Conservation (phyloP, 2,888 invertebrate genomes). For the Morpho achilles region DNA sequence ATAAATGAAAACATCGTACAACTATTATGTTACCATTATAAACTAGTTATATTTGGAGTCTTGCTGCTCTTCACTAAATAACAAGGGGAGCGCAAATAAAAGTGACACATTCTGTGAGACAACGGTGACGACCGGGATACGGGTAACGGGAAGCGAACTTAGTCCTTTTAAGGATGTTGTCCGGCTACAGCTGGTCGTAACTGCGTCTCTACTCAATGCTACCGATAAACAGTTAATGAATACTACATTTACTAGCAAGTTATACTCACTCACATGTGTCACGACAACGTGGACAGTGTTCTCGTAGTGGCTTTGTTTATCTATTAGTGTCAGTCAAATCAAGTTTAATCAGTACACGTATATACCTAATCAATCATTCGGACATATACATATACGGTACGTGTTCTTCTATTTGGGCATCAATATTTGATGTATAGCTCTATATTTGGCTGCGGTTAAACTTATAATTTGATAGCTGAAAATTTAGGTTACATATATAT, state of each 20-base stretch:
- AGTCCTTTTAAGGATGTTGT: conserved; percentile 65
- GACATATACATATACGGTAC: conserved; percentile 1
- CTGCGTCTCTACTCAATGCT: conserved; percentile 37
- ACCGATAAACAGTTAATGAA: conserved; percentile 45
- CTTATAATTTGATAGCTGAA: conserved; percentile 1
- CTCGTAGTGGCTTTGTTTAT: conserved; percentile 3
- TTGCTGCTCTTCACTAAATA: conserved; percentile 15
- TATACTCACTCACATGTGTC: conserved; percentile 11
- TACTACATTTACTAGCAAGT: conserved; percentile 30
- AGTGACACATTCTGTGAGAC: conserved; percentile 43
- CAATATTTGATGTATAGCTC: conserved; percentile 3
- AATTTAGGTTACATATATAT: too few relatives aligned
- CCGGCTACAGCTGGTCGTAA: conserved; percentile 37
- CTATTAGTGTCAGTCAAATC: conserved; percentile 8
- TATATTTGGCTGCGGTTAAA: neutral
- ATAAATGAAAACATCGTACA: too few relatives aligned
- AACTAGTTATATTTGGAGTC: too few relatives aligned
- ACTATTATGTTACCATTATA: too few relatives aligned
- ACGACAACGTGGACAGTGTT: conserved; percentile 7
- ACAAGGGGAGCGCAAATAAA: conserved; percentile 15
- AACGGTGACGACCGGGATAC: conserved; percentile 54
- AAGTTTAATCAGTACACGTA: conserved; percentile 1
- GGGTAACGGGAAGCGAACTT: conserved; percentile 58
- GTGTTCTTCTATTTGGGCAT: conserved; percentile 3
- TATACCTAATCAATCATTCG: conserved; percentile 3